phyloP scores from a whole-genome alignment of 2,888 invertebrate species.

The Ischnura elegans region DNA sequence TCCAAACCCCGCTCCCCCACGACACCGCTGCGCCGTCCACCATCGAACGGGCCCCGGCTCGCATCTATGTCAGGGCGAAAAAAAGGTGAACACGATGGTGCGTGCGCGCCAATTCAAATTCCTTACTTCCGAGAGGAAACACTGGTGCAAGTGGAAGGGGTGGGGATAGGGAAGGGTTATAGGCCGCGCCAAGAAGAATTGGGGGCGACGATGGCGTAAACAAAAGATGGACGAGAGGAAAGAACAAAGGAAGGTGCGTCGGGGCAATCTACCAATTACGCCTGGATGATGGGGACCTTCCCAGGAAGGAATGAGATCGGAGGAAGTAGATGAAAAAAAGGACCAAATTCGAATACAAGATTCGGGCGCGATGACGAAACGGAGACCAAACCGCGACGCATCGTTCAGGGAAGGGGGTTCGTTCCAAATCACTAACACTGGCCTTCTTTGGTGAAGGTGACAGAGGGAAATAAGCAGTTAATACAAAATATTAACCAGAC shows the following conservation, averaged over 20 bases:
- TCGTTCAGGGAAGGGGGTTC: background rate
- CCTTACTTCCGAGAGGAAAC: background rate
- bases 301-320: background rate
- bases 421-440: background rate
- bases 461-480: too few relatives aligned
- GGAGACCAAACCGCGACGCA: background rate
- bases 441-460: background rate
- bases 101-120: background rate
- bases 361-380: background rate
- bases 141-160: background rate
- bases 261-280: background rate
- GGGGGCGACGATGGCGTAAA: constrained; percentile 36
- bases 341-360: background rate
- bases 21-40: background rate
- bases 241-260: constrained; percentile 13
- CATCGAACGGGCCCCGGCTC: background rate
- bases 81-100: background rate
- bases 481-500: too few relatives aligned
- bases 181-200: constrained; percentile 50
- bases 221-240: background rate
- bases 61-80: background rate
- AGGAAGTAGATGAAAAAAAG: background rate
- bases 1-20: background rate
- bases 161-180: background rate
- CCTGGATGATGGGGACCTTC: background rate